Evolutionary conservation across 2,113 vertebrate genomes (phyloP), one percentile per base, ranked within the genome.

Genomic region (Lepus americanus): DNA sequence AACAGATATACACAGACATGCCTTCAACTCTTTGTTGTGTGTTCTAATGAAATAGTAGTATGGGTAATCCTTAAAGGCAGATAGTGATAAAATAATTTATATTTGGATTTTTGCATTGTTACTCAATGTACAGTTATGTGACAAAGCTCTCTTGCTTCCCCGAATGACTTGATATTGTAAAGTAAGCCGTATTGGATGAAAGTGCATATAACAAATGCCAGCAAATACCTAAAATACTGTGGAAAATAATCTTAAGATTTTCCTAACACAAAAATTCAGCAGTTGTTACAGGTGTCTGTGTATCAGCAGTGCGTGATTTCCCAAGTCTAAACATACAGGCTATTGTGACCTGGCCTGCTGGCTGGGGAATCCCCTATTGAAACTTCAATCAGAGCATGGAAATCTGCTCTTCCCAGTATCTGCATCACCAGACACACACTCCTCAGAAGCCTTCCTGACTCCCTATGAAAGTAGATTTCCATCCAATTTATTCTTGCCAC

Each of bases 51-150:
- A 90, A 73, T 61, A 77, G 59, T 39, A 89, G 44, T n/a, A 27
- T 12, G 66, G 31, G 72, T 80, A 67, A 76, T 78, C 9, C 44
- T 29, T 66, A 51, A 67, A 87, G 22, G 31, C 31, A 64, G 59
- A 78, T 11, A 51, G 80, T 39, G 83, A 86, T 93, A 36, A 79
- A 53, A 63, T 51, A 76, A 85, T 36, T 83, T 79, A 25, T 85
- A 61, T 22, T 66, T 86, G 64, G 55, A 64, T 22, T 78, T 94
- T 79, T 51, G 1, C 69, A 33, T 27, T 79, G 66, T 11, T 69
- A 95, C 78, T 95, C 44, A 93, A 77, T 25, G 90, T 55, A 88
- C 44, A 44, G 22, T 63, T 31, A 51, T 4, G 16, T 33, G 44
- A 64, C 31, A 59, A 64, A 33, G 39, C 7, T 17, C 31, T 89